Percentiles rank a stretch among this genome's conserved stretches.
Evolutionary conservation across 2,797 vertebrate genomes (phyloP).

Genomic region (Macroramphosus scolopax): DNA sequence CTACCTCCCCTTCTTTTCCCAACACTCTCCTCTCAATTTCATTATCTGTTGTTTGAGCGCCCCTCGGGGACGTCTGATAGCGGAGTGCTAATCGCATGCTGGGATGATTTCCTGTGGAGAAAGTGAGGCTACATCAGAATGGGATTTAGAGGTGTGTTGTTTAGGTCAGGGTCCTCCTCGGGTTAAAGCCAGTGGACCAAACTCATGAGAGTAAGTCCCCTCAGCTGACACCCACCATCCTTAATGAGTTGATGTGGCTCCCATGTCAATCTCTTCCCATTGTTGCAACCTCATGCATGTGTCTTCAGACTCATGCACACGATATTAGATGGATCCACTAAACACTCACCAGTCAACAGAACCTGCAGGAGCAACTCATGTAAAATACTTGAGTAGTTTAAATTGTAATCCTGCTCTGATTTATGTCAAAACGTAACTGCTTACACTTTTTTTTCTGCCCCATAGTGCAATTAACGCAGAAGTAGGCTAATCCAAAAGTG

Average conservation of each 20-base stretch:
- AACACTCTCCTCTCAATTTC: too few species aligned
- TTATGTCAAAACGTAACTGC: slow-evolving; percentile 29
- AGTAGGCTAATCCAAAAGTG: slow-evolving; percentile 62
- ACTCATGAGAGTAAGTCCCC: slow-evolving; percentile 55
- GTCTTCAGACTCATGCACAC: slow-evolving; percentile 6
- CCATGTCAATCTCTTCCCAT: too few species aligned
- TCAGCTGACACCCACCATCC: slow-evolving; percentile 55
- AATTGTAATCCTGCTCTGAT: slow-evolving; percentile 26
- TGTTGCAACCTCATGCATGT: slow-evolving; percentile 4
- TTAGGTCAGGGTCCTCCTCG: neutral
- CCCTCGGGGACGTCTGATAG: too few species aligned
- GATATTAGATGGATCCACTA: slow-evolving; percentile 1
- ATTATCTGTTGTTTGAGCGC: too few species aligned
- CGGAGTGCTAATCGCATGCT: too few species aligned
- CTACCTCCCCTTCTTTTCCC: too few species aligned
- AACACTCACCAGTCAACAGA: slow-evolving; percentile 7
- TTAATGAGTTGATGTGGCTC: too few species aligned
- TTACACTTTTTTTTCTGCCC: slow-evolving; percentile 24
- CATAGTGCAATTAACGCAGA: slow-evolving; percentile 28
- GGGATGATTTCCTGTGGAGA: neutral
- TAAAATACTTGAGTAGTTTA: slow-evolving; percentile 7
- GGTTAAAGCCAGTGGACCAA: slow-evolving; percentile 42
- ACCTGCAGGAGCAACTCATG: slow-evolving; percentile 6
- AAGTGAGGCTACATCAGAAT: neutral
- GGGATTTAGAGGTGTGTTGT: slow-evolving; percentile 11